phyloP scores from a whole-genome alignment of 2,113 vertebrate species.

The Oryzias woworae region DNA sequence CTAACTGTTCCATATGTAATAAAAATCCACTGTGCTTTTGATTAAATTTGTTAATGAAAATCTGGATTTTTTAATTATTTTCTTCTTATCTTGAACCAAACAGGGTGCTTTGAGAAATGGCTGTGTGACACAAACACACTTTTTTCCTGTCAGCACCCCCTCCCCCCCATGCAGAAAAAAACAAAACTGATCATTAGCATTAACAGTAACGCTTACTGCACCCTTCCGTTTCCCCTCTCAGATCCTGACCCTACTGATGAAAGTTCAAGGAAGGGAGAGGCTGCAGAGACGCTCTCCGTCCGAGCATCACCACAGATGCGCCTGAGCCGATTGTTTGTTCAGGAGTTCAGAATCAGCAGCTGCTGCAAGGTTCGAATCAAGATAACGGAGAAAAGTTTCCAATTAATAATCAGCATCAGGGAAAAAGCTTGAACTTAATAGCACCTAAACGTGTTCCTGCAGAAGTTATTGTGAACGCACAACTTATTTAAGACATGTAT shows the following conservation, averaged over 20 bases:
- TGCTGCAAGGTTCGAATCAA: constrained; percentile 48
- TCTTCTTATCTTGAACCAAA: too few species aligned
- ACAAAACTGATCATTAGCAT: constrained; percentile 43
- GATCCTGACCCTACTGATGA: constrained; percentile 40
- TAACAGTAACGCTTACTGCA: constrained; percentile 21
- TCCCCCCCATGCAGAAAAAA: neutral
- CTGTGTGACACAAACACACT: neutral
- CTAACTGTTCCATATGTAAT: too few species aligned
- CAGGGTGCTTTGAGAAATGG: too few species aligned
- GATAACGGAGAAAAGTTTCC: constrained; percentile 58
- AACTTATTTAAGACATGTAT: constrained; percentile 8
- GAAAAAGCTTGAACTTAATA: constrained; percentile 14
- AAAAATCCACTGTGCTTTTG: too few species aligned
- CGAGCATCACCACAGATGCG: constrained; percentile 37
- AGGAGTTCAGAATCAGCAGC: constrained; percentile 50
- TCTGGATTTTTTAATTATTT: too few species aligned
- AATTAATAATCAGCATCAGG: constrained; percentile 37
- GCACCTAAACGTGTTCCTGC: constrained; percentile 33
- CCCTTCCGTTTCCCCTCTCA: constrained; percentile 35
- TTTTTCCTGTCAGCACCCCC: neutral
- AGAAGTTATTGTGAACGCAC: constrained; percentile 23
- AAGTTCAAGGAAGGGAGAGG: constrained; percentile 55
- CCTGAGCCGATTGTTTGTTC: constrained; percentile 55
- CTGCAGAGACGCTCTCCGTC: constrained; percentile 39
- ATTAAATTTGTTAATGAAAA: too few species aligned